A percentile compares a stretch with the other conserved stretches of the same genome.
phyloP scores from a whole-genome alignment of 2,888 invertebrate genomes.

The Nemoura dubitans region DNA sequence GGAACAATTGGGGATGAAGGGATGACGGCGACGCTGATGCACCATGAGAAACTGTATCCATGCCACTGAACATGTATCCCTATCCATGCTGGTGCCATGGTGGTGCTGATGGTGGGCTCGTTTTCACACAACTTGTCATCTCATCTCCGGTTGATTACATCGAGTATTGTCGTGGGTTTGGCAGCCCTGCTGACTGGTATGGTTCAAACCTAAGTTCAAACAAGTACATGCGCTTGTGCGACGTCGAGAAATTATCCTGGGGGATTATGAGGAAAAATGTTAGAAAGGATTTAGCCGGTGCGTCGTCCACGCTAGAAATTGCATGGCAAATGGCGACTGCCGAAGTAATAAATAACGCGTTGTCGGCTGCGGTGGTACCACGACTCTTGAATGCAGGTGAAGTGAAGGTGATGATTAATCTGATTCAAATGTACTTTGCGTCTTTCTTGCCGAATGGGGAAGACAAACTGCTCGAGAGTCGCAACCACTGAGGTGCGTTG shows the following conservation, averaged over 20 bases:
- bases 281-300: conserved; percentile 7
- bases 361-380: neutral
- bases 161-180: conserved; percentile 27
- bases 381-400: conserved; percentile 2
- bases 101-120: neutral
- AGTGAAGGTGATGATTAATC: conserved; percentile 12
- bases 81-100: conserved; percentile 3
- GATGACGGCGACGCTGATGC: conserved; percentile 19
- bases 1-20: conserved; percentile 34
- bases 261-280: neutral
- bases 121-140: conserved; percentile 36
- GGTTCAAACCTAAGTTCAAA: neutral
- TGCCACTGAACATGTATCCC: neutral
- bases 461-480: neutral
- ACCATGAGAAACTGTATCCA: conserved; percentile 31
- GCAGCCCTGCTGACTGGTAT: neutral
- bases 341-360: neutral
- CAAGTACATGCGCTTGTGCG: neutral
- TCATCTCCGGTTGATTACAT: conserved; percentile 35
- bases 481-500: neutral
- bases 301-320: neutral
- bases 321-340: neutral
- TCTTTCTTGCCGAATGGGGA: neutral
- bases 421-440: conserved; percentile 2
- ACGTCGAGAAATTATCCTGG: neutral